Evolutionary conservation across 2,113 vertebrate genomes (phyloP).

Genomic region (Rhinogobius similis): DNA sequence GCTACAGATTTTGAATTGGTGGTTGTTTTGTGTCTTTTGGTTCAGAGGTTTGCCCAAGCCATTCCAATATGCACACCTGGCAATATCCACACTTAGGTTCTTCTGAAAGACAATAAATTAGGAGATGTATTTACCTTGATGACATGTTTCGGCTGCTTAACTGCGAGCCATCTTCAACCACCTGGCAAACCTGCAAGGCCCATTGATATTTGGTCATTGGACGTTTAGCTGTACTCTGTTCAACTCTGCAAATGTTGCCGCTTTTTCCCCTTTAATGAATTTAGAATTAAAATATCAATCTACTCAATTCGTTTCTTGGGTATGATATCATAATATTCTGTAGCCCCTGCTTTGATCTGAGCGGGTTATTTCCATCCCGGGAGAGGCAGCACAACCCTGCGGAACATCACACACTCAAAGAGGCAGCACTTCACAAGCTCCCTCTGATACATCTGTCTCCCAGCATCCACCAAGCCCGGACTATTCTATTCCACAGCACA

Average conservation of each 20-base stretch:
- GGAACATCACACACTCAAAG: conserved; percentile 46
- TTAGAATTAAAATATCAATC: conserved; percentile 50
- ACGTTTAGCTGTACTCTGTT: conserved; percentile 22
- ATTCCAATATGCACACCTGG: no score
- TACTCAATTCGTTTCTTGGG: conserved; percentile 28
- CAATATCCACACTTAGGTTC: no score
- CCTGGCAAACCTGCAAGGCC: no score
- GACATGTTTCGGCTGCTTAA: no score
- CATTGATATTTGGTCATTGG: conserved; percentile 47
- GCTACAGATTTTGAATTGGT: no score
- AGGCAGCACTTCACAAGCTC: conserved; percentile 54
- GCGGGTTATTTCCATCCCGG: conserved; percentile 50
- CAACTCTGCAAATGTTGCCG: not conserved
- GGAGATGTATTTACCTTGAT: no score
- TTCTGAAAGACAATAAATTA: no score
- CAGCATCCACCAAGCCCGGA: conserved; percentile 49
- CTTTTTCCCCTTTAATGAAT: conserved; percentile 15
- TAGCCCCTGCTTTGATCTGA: conserved; percentile 49
- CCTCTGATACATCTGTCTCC: conserved; percentile 58
- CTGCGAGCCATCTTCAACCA: no score
- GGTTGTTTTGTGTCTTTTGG: no score
- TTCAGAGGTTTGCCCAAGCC: no score
- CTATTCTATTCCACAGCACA: conserved; percentile 59
- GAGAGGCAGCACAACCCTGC: conserved; percentile 49
- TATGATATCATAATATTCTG: conserved; percentile 36